These are phyloP conservation scores for Baryphthengus martii DNA, from an alignment of 2,113 vertebrate genomes.

Conservation along the genomic window DNA sequence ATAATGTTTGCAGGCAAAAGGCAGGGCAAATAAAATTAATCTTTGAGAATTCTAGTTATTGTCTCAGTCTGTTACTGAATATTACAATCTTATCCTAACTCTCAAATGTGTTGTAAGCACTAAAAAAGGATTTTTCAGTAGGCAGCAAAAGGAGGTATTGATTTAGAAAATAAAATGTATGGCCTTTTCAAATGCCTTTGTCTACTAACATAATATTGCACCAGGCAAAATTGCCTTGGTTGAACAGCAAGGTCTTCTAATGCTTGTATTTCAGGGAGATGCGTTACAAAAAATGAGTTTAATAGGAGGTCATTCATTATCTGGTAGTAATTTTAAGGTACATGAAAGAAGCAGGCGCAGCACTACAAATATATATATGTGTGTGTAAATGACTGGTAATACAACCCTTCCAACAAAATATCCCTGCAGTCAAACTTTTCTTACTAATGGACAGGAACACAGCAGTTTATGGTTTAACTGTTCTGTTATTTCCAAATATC, in stretches of 20 bases:
- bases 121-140: conserved; percentile 43
- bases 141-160: conserved; percentile 53
- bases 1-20: conserved; percentile 47
- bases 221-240: conserved; percentile 12
- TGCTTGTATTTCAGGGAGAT: conserved; percentile 54
- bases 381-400: conserved; percentile 18
- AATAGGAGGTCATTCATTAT: conserved; percentile 33
- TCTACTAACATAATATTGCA: conserved; percentile 54
- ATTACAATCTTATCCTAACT: conserved; percentile 51
- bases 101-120: conserved; percentile 41
- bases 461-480: background rate
- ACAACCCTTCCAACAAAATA: conserved; percentile 1
- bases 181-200: conserved; percentile 57
- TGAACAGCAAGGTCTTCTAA: conserved; percentile 48
- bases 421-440: background rate
- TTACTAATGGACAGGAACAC: conserved; percentile 26
- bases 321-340: conserved; percentile 30
- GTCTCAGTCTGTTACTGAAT: conserved; percentile 43
- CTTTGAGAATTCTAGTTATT: conserved; percentile 60
- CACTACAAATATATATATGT: conserved; percentile 37
- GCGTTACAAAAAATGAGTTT: conserved; percentile 2
- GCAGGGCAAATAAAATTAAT: conserved; percentile 28
- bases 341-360: conserved; percentile 34
- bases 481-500: conserved; percentile 30
- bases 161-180: conserved; percentile 64